Conservation (phyloP, 2,888 invertebrate species). For the Blastobasis lacticolella region DNA sequence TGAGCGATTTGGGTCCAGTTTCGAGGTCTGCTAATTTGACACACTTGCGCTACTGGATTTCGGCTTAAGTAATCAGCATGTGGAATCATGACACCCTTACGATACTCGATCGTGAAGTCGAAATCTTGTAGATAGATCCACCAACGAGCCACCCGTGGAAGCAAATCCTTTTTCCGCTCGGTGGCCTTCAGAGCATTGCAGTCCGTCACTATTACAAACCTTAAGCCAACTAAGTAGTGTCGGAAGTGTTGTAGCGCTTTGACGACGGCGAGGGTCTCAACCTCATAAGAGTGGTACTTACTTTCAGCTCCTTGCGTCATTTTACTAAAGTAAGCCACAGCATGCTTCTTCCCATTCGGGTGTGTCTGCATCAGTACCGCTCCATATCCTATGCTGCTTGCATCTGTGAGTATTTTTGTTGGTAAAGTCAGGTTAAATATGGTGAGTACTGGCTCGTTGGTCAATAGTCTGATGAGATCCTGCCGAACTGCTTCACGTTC, state of each 20-base stretch:
- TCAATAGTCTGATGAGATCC: too few species aligned
- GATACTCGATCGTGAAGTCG: constrained; percentile 9
- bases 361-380: too few species aligned
- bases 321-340: too few species aligned
- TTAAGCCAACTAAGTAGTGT: constrained; percentile 5
- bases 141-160: constrained; percentile 4
- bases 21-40: constrained; percentile 3
- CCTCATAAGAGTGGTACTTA: too few species aligned
- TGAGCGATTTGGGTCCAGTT: constrained; percentile 18
- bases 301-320: too few species aligned
- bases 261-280: too few species aligned
- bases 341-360: too few species aligned
- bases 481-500: too few species aligned
- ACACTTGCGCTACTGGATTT: constrained; percentile 5
- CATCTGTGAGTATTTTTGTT: too few species aligned
- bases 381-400: too few species aligned
- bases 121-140: constrained; percentile 10
- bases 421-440: too few species aligned
- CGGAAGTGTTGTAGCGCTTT: constrained; percentile 8
- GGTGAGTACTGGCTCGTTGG: too few species aligned
- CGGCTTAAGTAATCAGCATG: constrained; percentile 13
- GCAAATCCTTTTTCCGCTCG: constrained; percentile 12
- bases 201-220: constrained; percentile 4
- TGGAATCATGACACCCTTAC: constrained; percentile 7
- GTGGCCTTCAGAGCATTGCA: constrained; percentile 14